Conservation (phyloP, 2,888 invertebrate species). For the Uloborus plumipes region DNA sequence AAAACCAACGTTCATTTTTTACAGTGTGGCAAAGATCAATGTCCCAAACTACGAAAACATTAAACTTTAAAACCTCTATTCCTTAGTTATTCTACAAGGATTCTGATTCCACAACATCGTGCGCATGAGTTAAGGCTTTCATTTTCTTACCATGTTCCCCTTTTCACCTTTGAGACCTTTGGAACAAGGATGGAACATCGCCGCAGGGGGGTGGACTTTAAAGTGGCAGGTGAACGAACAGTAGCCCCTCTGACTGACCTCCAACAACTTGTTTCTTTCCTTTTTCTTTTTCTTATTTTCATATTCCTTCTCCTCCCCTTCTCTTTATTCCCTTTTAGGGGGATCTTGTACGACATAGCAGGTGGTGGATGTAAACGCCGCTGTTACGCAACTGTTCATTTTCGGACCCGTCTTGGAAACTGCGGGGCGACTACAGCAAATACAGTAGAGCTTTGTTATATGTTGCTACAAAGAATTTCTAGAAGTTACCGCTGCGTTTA, state of each 20-base stretch:
- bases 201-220: conserved; percentile 40
- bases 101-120: background rate
- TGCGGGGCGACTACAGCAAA: no score
- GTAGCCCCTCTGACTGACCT: conserved; percentile 51
- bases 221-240: conserved; percentile 47
- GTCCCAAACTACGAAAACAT: no score
- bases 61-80: no score
- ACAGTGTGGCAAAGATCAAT: no score
- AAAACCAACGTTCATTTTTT: no score
- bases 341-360: conserved; percentile 22
- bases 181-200: conserved; percentile 10
- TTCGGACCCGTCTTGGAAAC: background rate
- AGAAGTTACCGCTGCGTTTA: no score
- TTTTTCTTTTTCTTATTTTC: background rate
- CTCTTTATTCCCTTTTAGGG: background rate
- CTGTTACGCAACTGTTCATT: conserved; percentile 16
- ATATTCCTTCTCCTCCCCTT: background rate
- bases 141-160: background rate
- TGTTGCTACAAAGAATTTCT: no score
- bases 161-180: background rate
- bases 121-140: background rate
- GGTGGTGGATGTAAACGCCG: conserved; percentile 21
- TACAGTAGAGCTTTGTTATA: no score
- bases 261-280: conserved; percentile 1
- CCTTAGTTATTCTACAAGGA: background rate